These are phyloP conservation scores for Nowickia ferox DNA, from an alignment of 2,888 invertebrate species.

Conservation along the genomic window DNA sequence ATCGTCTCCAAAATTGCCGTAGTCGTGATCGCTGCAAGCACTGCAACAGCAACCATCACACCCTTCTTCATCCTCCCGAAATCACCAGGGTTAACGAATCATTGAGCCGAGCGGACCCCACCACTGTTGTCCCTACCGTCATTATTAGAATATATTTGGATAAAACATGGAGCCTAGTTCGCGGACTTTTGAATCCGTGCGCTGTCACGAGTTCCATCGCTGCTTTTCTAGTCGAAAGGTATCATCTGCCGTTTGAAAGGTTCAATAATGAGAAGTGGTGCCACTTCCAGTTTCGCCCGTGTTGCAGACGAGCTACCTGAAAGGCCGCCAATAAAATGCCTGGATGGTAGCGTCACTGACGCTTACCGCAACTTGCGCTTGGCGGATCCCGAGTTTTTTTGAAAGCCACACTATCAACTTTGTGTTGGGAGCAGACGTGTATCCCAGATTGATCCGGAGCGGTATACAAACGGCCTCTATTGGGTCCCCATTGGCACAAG, in stretches of 20 bases:
- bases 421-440: too few species aligned
- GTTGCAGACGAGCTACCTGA: not conserved
- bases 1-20: not conserved
- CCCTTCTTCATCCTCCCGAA: slow-evolving; percentile 5
- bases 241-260: not conserved
- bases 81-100: not conserved
- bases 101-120: not conserved
- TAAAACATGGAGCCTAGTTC: not conserved
- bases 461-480: too few species aligned
- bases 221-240: not conserved
- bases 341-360: too few species aligned
- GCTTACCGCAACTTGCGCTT: too few species aligned
- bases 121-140: not conserved
- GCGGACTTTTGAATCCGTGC: not conserved
- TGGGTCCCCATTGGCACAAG: too few species aligned
- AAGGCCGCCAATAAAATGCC: not conserved
- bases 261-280: not conserved
- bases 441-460: too few species aligned
- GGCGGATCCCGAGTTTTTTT: too few species aligned
- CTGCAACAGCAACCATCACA: not conserved
- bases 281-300: not conserved
- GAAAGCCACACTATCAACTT: too few species aligned
- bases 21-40: not conserved
- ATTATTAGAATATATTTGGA: not conserved
- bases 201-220: not conserved